Evolutionary conservation across 2,888 invertebrate genomes (phyloP).

Genomic region (Hartigia nigra): DNA sequence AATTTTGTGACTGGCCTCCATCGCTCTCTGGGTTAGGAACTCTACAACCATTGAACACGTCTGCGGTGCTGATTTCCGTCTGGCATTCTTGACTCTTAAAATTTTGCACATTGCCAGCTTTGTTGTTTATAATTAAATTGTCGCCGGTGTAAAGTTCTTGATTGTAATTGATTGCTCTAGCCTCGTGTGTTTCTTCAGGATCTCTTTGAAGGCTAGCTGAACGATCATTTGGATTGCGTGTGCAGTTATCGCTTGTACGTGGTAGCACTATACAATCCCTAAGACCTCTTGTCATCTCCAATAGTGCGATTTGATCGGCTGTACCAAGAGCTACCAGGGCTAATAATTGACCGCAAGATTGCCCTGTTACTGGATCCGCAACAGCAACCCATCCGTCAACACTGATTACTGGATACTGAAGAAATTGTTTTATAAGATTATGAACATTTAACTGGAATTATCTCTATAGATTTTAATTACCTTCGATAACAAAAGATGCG

Average conservation of each 20-base stretch:
- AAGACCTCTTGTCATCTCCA: slow-evolving; percentile 66
- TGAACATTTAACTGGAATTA: neutral
- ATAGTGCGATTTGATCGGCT: slow-evolving; percentile 70
- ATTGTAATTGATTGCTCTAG: neutral
- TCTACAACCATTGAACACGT: slow-evolving; percentile 3
- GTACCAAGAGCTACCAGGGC: slow-evolving; percentile 73
- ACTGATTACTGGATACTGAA: slow-evolving; percentile 71
- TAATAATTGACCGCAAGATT: slow-evolving; percentile 69
- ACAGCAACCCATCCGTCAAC: slow-evolving; percentile 73
- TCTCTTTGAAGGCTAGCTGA: slow-evolving; percentile 1
- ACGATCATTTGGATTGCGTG: slow-evolving; percentile 1
- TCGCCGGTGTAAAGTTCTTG: neutral
- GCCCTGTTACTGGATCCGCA: slow-evolving; percentile 63
- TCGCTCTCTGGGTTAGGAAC: slow-evolving; percentile 5
- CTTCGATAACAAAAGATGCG: slow-evolving; percentile 69
- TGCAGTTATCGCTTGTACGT: slow-evolving; percentile 10
- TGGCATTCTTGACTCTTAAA: slow-evolving; percentile 52
- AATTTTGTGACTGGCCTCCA: slow-evolving; percentile 24
- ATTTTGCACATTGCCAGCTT: slow-evolving; percentile 6
- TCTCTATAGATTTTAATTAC: slow-evolving; percentile 53
- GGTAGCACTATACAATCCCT: slow-evolving; percentile 38
- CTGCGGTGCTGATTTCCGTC: slow-evolving; percentile 48
- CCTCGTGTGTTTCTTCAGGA: neutral
- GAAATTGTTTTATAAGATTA: slow-evolving; percentile 21
- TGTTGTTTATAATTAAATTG: neutral